Base-by-base conservation (phyloP, 2,113 vertebrate species). In the Ranitomeya imitator region DNA sequence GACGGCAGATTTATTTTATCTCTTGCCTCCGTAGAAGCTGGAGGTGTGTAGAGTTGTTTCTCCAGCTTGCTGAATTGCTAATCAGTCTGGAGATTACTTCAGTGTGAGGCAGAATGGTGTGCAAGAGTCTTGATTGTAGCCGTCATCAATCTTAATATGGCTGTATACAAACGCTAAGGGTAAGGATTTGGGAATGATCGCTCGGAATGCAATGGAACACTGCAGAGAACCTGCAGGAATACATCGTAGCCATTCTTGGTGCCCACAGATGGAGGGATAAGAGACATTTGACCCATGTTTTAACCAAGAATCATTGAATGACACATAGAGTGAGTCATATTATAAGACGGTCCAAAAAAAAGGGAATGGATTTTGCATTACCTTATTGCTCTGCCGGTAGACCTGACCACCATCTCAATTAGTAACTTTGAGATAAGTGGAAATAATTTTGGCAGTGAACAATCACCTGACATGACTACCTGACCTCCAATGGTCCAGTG, bases 11-110 rank as follows among this genome's bases (percentile, higher is more conserved):
- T 51, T 76, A 52, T 76, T 81, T 76, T 85, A 18, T 60, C 52
- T 71, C 13, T 21, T n/a, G 45, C 45, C 83, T 16, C 21, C 6
- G 16, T 51, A 69, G 37, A 26, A 26, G 63, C 51, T 69, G 63
- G 67, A 14, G 45, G 65, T 84, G 52, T 55, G 23, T 6, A 12
- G 7, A 23, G 18, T 76, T 55, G 19, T 76, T 55, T 59, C 69
- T 76, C 73, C 15, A 21, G 67, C 26, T 85, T 26, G 52, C 69
- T 71, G 84, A 85, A 74, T 85, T 74, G 52, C 84, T 85, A 85
- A 85, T 85, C 71, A 85, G 18, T 15, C 26, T 61, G 12, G 7
- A 61, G 79, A 81, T 81, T 57, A 81, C 79, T 81, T 81, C 59
- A 81, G 79, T 61, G 57, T 23, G 54, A 37, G 37, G 57, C 55